Conservation (phyloP, 35 echinoderm and acorn worm genomes). For the Hemicentrotus pulcherrimus region DNA sequence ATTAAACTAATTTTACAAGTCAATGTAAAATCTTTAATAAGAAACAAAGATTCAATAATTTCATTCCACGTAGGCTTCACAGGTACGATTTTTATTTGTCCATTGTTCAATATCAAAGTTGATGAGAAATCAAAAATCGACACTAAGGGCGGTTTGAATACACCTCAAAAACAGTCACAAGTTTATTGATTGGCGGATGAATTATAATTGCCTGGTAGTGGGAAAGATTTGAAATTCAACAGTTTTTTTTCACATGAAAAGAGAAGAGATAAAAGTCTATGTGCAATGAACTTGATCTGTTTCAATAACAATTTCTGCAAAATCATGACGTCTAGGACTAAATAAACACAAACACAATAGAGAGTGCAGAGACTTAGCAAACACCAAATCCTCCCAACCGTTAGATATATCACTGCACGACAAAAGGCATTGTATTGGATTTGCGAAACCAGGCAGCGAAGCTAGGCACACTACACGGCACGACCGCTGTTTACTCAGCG, state of each 20-base stretch:
- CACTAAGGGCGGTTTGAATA: neutral
- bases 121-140: neutral
- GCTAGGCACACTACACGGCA: conserved; percentile 4
- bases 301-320: conserved; percentile 12
- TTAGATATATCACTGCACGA: neutral
- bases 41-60: too few species aligned
- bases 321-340: conserved; percentile 15
- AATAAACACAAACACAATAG: neutral
- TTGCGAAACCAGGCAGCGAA: neutral
- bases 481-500: neutral
- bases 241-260: neutral
- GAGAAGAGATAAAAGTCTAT: neutral
- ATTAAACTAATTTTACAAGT: too few species aligned
- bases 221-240: conserved; percentile 5
- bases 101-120: neutral
- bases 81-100: neutral
- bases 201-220: neutral
- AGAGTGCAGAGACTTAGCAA: conserved; percentile 28
- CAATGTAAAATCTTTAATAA: too few species aligned
- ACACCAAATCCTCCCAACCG: conserved; percentile 7
- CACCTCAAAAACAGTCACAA: neutral
- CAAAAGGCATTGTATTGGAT: conserved; percentile 40
- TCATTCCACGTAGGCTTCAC: too few species aligned
- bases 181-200: neutral
- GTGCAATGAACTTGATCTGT: conserved; percentile 3